These are phyloP conservation scores for Idaea biselata DNA, from an alignment of 2,888 invertebrate genomes.

Conservation along the genomic window DNA sequence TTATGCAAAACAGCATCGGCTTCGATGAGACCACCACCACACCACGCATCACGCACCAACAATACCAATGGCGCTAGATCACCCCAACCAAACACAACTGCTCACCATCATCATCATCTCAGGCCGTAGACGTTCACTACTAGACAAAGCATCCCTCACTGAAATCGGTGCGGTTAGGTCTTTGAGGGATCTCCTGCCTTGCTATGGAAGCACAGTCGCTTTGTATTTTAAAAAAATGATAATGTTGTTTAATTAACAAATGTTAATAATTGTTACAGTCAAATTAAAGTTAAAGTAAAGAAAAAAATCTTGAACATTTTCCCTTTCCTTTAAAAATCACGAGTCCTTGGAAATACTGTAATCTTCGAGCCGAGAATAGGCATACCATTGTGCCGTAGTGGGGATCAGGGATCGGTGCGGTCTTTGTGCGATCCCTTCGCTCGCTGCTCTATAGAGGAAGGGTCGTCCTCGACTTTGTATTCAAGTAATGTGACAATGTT, in stretches of 20 bases:
- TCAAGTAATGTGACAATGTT: conserved; percentile 27
- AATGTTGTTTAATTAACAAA: neutral
- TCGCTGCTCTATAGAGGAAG: conserved; percentile 40
- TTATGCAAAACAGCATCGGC: conserved; percentile 76
- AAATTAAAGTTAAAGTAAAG: neutral
- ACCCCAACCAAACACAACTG: neutral
- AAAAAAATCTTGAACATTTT: neutral
- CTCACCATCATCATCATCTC: neutral
- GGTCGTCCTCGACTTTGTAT: conserved; percentile 60
- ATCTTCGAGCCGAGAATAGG: conserved; percentile 10
- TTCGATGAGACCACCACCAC: conserved; percentile 40
- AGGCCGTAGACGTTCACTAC: no score
- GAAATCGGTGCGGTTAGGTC: no score
- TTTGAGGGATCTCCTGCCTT: no score
- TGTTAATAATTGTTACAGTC: neutral
- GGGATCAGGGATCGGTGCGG: conserved; percentile 42
- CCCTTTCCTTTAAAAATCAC: neutral
- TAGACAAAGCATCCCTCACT: no score
- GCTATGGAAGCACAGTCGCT: no score
- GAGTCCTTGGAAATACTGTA: neutral
- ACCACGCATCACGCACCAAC: conserved; percentile 30
- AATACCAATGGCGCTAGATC: conserved; percentile 8
- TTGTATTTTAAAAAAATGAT: no score
- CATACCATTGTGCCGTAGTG: conserved; percentile 30
- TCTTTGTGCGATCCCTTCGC: conserved; percentile 67